Percentiles rank a stretch among this genome's conserved stretches.
Conservation (phyloP, 1,140 invertebrate species). For the Halictus rubicundus region DNA sequence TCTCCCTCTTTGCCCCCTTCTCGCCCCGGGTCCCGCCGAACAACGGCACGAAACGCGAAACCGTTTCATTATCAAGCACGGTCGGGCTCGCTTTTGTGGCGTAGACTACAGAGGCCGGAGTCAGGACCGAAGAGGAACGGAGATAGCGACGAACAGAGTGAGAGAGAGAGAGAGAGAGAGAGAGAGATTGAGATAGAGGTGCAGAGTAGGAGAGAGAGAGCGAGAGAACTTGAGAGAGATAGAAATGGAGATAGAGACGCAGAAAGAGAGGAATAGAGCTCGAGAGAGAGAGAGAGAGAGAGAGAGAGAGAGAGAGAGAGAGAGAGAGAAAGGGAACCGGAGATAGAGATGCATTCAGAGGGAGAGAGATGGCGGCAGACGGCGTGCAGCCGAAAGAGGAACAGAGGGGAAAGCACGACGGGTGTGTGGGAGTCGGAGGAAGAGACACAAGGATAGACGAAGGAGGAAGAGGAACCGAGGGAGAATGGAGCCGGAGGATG, state of each 20-base stretch:
- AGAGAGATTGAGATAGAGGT: slow-evolving; percentile 5
- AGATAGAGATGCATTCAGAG: neutral
- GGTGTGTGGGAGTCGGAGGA: neutral
- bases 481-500: slow-evolving; percentile 21
- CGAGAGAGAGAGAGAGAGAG: neutral
- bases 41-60: slow-evolving; percentile 61
- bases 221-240: neutral
- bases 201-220: neutral
- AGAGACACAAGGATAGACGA: neutral
- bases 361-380: neutral
- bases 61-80: slow-evolving; percentile 61
- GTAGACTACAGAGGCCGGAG: slow-evolving; percentile 16
- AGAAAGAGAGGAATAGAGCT: too few relatives aligned
- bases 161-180: neutral
- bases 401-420: neutral
- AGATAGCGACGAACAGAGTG: neutral
- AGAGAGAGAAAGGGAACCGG: too few relatives aligned
- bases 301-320: neutral
- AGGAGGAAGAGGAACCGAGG: neutral
- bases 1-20: neutral
- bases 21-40: slow-evolving; percentile 8
- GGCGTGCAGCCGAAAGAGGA: too few relatives aligned
- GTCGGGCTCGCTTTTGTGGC: slow-evolving; percentile 55
- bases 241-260: slow-evolving; percentile 7
- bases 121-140: neutral